phyloP scores from a whole-genome alignment of 2,797 vertebrate species.

The Chelidonichthys spinosus region DNA sequence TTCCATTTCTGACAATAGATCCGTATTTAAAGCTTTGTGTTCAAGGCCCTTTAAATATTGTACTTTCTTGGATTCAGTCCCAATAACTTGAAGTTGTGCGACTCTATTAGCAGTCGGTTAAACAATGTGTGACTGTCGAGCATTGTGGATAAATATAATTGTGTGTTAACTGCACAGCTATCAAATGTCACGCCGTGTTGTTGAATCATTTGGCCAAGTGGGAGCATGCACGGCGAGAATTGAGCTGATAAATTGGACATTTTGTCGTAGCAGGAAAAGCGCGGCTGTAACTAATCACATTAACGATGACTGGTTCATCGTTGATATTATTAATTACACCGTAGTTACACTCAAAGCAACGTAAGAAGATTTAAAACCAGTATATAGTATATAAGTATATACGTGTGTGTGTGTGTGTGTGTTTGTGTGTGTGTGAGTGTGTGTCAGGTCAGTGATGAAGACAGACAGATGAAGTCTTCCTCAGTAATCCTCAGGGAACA shows the following conservation, averaged over 20 bases:
- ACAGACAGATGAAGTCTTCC: constrained; percentile 72
- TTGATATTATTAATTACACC: background rate
- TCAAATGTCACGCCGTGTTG: background rate
- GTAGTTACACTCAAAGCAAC: constrained; percentile 1
- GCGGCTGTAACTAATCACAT: background rate
- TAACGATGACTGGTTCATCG: background rate
- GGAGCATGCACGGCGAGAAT: background rate
- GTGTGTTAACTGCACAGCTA: background rate
- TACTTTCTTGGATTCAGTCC: background rate
- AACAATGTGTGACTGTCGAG: background rate
- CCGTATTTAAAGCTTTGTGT: too few species aligned
- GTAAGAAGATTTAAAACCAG: constrained; percentile 8
- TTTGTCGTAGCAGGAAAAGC: background rate
- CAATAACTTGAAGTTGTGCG: background rate
- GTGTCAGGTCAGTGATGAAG: constrained; percentile 78
- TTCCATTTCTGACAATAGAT: too few species aligned
- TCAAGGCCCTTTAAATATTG: background rate
- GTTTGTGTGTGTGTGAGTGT: constrained; percentile 34
- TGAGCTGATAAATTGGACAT: background rate
- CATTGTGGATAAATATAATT: background rate
- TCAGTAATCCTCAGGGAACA: constrained; percentile 72
- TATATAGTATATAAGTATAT: constrained; percentile 1
- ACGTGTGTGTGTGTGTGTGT: constrained; percentile 7
- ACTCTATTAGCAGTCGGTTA: background rate
- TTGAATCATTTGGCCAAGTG: background rate